phyloP scores from a whole-genome alignment of 2,113 vertebrate genomes.

The Apeltes quadracus region DNA sequence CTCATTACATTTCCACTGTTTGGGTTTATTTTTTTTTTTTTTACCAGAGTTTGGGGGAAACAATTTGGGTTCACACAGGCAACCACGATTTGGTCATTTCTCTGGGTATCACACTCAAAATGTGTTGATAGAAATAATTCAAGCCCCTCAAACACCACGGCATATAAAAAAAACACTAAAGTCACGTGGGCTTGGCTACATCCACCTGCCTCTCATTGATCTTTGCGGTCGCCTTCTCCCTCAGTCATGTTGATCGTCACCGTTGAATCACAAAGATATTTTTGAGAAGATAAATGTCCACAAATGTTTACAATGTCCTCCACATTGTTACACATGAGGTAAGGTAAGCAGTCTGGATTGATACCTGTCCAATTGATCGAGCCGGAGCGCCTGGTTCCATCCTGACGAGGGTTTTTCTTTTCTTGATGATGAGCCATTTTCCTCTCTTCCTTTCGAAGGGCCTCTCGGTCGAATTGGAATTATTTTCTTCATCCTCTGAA shows the following conservation, averaged over 20 bases:
- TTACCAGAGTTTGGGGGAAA: constrained; percentile 39
- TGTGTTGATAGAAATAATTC: constrained; percentile 52
- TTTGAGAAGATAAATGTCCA: constrained; percentile 76
- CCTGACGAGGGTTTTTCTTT: constrained; percentile 52
- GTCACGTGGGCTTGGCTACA: constrained; percentile 64
- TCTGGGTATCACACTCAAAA: constrained; percentile 52
- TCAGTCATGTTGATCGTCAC: constrained; percentile 48
- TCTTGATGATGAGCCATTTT: constrained; percentile 50
- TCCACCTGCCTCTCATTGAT: constrained; percentile 58
- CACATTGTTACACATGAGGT: constrained; percentile 88
- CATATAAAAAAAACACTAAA: constrained; percentile 58
- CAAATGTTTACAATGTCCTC: constrained; percentile 80
- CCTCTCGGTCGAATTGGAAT: constrained; percentile 64
- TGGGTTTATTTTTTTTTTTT: constrained; percentile 10
- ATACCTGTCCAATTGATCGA: constrained; percentile 73
- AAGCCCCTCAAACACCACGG: constrained; percentile 49
- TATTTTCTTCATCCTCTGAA: constrained; percentile 29
- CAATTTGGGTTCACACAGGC: constrained; percentile 40
- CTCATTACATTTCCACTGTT: not conserved
- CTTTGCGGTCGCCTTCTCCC: constrained; percentile 51
- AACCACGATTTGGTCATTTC: constrained; percentile 45
- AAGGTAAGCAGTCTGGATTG: constrained; percentile 83
- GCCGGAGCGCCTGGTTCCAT: constrained; percentile 74
- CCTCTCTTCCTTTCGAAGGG: constrained; percentile 44
- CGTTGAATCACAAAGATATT: constrained; percentile 63